These are phyloP conservation scores for Syrmaticus mikado DNA, from an alignment of 2,113 vertebrate species.

Conservation along the genomic window DNA sequence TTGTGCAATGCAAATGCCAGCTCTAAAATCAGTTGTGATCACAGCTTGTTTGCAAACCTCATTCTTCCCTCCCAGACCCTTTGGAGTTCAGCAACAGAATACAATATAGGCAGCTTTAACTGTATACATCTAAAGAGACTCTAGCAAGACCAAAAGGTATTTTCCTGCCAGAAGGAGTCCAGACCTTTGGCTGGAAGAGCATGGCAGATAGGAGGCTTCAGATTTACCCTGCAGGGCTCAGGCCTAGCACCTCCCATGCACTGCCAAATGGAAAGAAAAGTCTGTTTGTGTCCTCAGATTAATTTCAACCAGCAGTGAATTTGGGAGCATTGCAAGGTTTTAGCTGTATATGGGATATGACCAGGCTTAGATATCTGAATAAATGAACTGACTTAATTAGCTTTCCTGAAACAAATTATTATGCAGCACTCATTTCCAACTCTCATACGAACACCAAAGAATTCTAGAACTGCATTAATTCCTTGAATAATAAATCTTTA, in stretches of 20 bases:
- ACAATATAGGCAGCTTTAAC: not conserved
- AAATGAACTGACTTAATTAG: constrained; percentile 72
- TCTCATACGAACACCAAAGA: constrained; percentile 66
- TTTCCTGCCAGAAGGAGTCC: not conserved
- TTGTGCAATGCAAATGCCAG: not conserved
- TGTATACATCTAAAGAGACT: not conserved
- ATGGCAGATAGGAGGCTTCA: not conserved
- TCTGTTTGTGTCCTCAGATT: not conserved
- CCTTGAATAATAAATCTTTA: constrained; percentile 73
- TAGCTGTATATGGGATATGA: not conserved
- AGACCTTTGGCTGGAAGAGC: not conserved
- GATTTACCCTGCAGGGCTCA: not conserved
- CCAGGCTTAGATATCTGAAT: constrained; percentile 59
- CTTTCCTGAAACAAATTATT: constrained; percentile 74
- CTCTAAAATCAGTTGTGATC: not conserved
- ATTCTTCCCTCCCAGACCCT: not conserved
- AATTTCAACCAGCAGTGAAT: constrained; percentile 53
- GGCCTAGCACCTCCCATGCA: not conserved
- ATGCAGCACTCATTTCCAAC: constrained; percentile 68
- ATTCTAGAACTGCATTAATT: constrained; percentile 73
- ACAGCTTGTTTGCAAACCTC: not conserved
- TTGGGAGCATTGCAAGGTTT: constrained; percentile 49
- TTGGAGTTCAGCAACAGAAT: not conserved
- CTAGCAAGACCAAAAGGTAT: not conserved
- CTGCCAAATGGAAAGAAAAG: not conserved